phyloP scores from a whole-genome alignment of 2,797 vertebrate genomes.

The Sebastiscus tertius region DNA sequence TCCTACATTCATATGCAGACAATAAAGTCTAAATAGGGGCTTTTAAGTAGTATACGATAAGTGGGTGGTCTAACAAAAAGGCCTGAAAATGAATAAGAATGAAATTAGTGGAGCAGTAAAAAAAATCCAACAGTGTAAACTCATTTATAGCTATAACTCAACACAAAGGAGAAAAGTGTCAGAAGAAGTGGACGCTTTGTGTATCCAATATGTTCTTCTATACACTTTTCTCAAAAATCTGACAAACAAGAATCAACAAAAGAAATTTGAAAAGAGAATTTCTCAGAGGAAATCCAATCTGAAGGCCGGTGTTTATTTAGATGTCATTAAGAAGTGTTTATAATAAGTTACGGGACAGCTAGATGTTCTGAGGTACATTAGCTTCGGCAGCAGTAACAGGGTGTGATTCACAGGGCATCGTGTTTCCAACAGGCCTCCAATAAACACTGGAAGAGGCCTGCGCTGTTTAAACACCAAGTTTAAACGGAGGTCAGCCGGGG shows the following conservation, averaged over 20 bases:
- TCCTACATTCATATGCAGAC: neutral
- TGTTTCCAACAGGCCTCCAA: constrained; percentile 61
- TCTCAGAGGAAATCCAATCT: neutral
- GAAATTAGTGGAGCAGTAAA: constrained; percentile 10
- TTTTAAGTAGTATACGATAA: neutral
- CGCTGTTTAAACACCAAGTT: constrained; percentile 54
- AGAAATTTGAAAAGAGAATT: neutral
- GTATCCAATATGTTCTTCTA: neutral
- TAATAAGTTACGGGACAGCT: neutral
- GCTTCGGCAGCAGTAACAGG: neutral
- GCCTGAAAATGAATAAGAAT: constrained; percentile 6
- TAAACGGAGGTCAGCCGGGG: constrained; percentile 49
- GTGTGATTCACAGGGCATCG: constrained; percentile 53
- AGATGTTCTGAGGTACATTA: neutral
- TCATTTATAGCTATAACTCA: neutral
- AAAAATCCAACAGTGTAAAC: constrained; percentile 2
- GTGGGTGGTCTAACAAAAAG: neutral
- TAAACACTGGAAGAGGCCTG: constrained; percentile 56
- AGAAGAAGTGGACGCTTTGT: neutral
- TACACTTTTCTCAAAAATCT: neutral
- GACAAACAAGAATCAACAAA: neutral
- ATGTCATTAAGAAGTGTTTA: neutral
- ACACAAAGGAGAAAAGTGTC: neutral
- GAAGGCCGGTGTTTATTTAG: neutral
- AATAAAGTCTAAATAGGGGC: neutral